Evolutionary conservation across 1,140 invertebrate species (phyloP).

Genomic region (Listronotus oregonensis): DNA sequence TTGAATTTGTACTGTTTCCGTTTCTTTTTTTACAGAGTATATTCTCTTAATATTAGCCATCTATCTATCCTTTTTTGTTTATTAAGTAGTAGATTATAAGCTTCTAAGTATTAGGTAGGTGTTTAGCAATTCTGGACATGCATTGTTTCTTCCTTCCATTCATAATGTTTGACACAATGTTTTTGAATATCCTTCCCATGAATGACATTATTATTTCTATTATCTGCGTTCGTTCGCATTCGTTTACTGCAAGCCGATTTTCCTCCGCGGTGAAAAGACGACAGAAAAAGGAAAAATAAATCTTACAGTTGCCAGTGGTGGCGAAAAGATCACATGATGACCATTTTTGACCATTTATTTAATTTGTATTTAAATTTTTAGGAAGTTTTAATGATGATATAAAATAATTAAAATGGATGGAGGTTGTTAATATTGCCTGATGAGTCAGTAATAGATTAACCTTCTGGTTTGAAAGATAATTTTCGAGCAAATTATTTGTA

Average conservation of each 20-base stretch:
- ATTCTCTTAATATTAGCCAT: slow-evolving; percentile 10
- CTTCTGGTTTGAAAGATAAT: too few relatives aligned
- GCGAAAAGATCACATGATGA: too few relatives aligned
- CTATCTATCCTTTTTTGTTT: slow-evolving; percentile 34
- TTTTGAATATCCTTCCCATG: slow-evolving; percentile 40
- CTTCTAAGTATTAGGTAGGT: slow-evolving; percentile 37
- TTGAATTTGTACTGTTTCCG: too few relatives aligned
- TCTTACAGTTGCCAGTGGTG: slow-evolving; percentile 6
- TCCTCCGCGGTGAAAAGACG: slow-evolving; percentile 31
- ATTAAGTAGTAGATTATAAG: slow-evolving; percentile 34
- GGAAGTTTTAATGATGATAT: too few relatives aligned
- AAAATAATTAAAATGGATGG: too few relatives aligned
- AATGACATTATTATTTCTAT: slow-evolving; percentile 42
- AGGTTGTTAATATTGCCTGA: too few relatives aligned
- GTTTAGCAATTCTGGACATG: slow-evolving; percentile 41
- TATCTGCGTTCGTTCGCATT: slow-evolving; percentile 27
- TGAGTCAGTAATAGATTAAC: not conserved
- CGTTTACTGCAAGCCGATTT: slow-evolving; percentile 32
- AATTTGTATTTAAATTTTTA: too few relatives aligned
- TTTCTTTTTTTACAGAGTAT: not conserved
- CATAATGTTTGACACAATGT: slow-evolving; percentile 43
- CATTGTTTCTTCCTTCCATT: slow-evolving; percentile 44
- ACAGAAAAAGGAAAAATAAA: slow-evolving; percentile 29
- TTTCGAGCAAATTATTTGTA: too few relatives aligned
- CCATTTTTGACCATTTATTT: too few relatives aligned